A percentile compares a stretch with the other conserved stretches of the same genome.
These are phyloP conservation scores for Naja naja DNA, from an alignment of 2,113 vertebrate species.

Conservation along the genomic window DNA sequence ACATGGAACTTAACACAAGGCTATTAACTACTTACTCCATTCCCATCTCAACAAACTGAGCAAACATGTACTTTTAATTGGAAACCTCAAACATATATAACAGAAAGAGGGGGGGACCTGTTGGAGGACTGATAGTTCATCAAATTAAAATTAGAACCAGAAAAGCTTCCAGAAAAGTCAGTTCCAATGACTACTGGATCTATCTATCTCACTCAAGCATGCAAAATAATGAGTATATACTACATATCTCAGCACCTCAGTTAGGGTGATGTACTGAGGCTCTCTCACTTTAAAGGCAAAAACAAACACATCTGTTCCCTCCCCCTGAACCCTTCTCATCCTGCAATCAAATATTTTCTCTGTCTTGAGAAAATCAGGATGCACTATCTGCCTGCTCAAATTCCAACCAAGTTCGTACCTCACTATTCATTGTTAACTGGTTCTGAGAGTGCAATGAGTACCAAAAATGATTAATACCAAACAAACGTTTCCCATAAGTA, in stretches of 20 bases:
- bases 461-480: background rate
- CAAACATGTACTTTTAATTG: slow-evolving; percentile 36
- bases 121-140: background rate
- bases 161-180: background rate
- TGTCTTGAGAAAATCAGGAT: background rate
- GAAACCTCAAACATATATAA: background rate
- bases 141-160: background rate
- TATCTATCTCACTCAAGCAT: background rate
- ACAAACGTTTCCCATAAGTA: background rate
- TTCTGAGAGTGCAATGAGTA: background rate
- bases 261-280: background rate
- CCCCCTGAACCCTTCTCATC: background rate
- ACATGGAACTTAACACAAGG: slow-evolving; percentile 55
- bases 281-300: background rate
- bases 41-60: slow-evolving; percentile 56
- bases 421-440: background rate
- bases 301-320: background rate
- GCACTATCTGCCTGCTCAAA: no score
- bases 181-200: background rate
- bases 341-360: background rate
- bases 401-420: background rate
- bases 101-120: background rate
- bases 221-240: background rate
- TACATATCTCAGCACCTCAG: background rate
- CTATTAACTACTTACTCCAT: slow-evolving; percentile 45